Percentiles rank a stretch among this genome's conserved stretches.
Evolutionary conservation across 2,888 invertebrate genomes (phyloP).

Genomic region (Eristalis tenax): DNA sequence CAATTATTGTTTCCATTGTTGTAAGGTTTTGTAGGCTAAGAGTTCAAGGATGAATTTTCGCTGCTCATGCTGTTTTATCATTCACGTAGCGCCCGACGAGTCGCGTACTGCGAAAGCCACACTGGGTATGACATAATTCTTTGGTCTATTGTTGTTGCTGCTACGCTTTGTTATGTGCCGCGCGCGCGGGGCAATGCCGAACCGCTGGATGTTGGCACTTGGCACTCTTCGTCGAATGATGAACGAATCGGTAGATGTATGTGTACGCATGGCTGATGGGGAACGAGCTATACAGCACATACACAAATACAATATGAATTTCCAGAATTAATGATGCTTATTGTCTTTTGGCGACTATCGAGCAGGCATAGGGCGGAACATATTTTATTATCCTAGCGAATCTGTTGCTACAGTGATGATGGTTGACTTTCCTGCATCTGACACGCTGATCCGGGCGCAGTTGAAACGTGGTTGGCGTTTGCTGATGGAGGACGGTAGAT

Average conservation of each 20-base stretch:
- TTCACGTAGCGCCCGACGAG: constrained; percentile 9
- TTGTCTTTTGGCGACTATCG: not conserved
- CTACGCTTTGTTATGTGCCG: not conserved
- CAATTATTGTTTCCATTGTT: constrained; percentile 26
- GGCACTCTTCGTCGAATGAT: not conserved
- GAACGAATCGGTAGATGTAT: not conserved
- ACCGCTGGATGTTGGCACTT: not conserved
- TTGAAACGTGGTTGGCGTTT: not conserved
- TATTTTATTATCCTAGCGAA: not conserved
- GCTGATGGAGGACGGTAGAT: not conserved
- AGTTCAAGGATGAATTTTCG: constrained; percentile 21
- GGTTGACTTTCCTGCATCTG: not conserved
- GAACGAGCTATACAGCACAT: not conserved
- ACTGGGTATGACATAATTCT: constrained; percentile 7
- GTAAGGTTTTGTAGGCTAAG: constrained; percentile 29
- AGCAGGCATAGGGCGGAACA: not conserved
- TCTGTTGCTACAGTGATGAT: constrained; percentile 1
- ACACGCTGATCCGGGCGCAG: not conserved
- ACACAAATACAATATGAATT: not conserved
- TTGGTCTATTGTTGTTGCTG: constrained; percentile 1
- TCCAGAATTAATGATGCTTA: constrained; percentile 5
- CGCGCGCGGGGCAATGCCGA: not conserved
- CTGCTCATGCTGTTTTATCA: not conserved
- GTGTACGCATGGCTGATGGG: not conserved
- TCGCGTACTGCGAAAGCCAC: constrained; percentile 6